Evolutionary conservation across 2,888 invertebrate genomes (phyloP), one percentile per base, ranked within the genome.

Genomic region (Mesodorylaimus sp.): DNA sequence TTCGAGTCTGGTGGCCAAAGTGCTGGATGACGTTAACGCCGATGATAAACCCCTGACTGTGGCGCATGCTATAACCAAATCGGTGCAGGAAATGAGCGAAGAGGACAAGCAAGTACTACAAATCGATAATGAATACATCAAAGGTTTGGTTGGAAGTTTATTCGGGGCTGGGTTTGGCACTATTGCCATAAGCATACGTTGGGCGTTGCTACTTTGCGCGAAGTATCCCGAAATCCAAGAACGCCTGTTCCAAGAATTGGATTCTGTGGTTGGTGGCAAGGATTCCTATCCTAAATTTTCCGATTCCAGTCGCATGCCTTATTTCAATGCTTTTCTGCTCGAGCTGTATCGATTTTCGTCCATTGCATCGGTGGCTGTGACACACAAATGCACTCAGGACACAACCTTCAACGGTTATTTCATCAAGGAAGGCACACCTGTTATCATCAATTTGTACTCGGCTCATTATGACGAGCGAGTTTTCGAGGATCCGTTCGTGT

Each of bases 341-440:
- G 46, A 52, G 42, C 45, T 50, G n/a, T 50, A 50, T 32, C 46
- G 52, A 2, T 32, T n/a, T 16, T 58, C 59, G 2, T 54, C 54
- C 36, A 56, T 62, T 32, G 57, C 58, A 36, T 60, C 52, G 24
- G 52, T 27, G 38, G 52, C 50, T 50, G 56, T 51, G 55, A 64
- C 57, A 38, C 62, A 60, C 45, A 45, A 53, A 16, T 52, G 56
- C 16, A 32, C 54, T n/a, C 44, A 53, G 19, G 62, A 64, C 42
- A 55, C 61, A n/a, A 42, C 47, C 2, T 55, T 65, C 24, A 51
- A 52, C 2, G 62, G 61, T 26, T 63, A 60, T 47, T n/a, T 16
- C 41, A 16, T 39, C 10, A 13, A 7, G 3, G 54, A 56, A 28
- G 58, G 55, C 41, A 53, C 56, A 1, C 53, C 57, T 13, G 49